Conservation (phyloP, 1,140 invertebrate species). For the Eulimnadia texana region DNA sequence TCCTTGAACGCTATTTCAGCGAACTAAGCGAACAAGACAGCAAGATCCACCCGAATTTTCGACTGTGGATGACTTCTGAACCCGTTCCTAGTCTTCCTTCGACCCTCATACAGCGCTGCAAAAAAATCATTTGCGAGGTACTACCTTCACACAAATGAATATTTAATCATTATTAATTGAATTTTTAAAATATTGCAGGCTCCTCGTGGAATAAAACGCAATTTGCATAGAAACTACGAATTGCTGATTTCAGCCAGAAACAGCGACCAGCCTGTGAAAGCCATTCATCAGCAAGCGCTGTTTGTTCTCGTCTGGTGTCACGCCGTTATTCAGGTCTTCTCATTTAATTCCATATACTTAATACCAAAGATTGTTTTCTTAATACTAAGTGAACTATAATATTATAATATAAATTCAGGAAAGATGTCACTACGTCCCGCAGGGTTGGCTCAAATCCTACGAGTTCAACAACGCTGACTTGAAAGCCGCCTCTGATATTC, state of each 20-base stretch:
- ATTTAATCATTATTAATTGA: neutral
- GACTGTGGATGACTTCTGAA: conserved; percentile 65
- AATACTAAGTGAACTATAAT: neutral
- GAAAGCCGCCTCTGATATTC: conserved; percentile 53
- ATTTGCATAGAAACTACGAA: conserved; percentile 42
- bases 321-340: conserved; percentile 53
- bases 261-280: conserved; percentile 18
- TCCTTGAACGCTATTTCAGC: conserved; percentile 37
- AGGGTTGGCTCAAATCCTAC: conserved; percentile 78
- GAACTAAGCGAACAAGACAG: conserved; percentile 26
- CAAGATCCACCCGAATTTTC: conserved; percentile 40
- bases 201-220: conserved; percentile 50
- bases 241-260: conserved; percentile 35
- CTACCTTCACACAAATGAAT: conserved; percentile 3
- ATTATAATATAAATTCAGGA: conserved; percentile 32
- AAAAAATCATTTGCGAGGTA: conserved; percentile 78
- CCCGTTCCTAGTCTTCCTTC: conserved; percentile 47
- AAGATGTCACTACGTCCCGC: conserved; percentile 66
- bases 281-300: conserved; percentile 38
- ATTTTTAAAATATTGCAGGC: conserved; percentile 29
- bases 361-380: neutral
- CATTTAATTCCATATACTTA: no score
- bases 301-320: conserved; percentile 68
- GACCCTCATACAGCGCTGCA: conserved; percentile 44
- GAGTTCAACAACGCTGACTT: conserved; percentile 79